Conservation (phyloP, 2,888 invertebrate species). For the Polylopha cassiicola region DNA sequence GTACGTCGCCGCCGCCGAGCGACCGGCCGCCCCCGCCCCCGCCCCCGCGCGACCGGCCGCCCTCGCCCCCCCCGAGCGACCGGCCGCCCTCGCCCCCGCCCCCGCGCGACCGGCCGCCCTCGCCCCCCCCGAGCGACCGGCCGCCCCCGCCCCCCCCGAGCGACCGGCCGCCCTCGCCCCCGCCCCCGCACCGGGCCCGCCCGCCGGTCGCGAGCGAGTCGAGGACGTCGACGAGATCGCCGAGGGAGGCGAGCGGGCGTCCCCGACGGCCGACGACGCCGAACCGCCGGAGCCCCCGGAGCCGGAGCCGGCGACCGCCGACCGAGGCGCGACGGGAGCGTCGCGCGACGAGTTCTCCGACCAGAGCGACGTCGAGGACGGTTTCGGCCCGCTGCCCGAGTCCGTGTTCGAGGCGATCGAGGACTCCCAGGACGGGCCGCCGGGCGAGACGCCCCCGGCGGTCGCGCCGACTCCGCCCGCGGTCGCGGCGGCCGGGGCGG, state of each 20-base stretch:
- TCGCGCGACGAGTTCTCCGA: slow-evolving; percentile 20
- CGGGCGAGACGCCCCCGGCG: not conserved
- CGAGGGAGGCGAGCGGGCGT: no score
- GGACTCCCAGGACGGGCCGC: slow-evolving; percentile 30
- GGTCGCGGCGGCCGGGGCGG: not conserved
- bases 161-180: slow-evolving; percentile 38
- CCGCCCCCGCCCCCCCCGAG: slow-evolving; percentile 52
- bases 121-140: slow-evolving; percentile 44
- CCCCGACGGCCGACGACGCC: no score
- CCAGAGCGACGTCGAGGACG: slow-evolving; percentile 25
- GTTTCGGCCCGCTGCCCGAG: slow-evolving; percentile 29
- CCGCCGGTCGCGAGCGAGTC: no score
- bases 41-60: slow-evolving; percentile 1
- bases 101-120: slow-evolving; percentile 38
- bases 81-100: not conserved
- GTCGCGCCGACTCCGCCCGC: not conserved
- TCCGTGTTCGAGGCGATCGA: slow-evolving; percentile 31
- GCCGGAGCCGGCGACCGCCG: not conserved
- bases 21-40: slow-evolving; percentile 1
- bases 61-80: slow-evolving; percentile 20
- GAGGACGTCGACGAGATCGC: no score
- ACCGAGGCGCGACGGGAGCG: not conserved
- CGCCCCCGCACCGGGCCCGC: slow-evolving; percentile 4
- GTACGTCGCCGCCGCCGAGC: slow-evolving; percentile 25
- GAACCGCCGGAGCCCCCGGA: no score